Percentiles rank a stretch among this genome's conserved stretches.
Evolutionary conservation across 2,113 vertebrate genomes (phyloP).

Genomic region (Chloropsis cyanopogon): DNA sequence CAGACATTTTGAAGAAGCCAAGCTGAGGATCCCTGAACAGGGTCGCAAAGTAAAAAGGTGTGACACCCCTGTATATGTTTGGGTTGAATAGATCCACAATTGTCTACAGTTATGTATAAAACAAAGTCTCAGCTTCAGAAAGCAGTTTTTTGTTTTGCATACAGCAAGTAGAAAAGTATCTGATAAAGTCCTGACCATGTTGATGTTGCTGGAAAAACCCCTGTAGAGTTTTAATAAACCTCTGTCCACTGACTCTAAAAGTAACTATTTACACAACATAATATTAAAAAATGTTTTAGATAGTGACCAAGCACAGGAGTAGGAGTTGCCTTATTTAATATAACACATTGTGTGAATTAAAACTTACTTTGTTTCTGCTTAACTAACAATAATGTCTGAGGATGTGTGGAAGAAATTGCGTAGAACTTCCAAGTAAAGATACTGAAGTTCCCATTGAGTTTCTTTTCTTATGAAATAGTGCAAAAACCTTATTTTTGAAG

Average conservation of each 20-base stretch:
- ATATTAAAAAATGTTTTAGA: background rate
- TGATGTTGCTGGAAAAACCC: background rate
- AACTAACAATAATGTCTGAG: background rate
- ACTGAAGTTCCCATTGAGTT: background rate
- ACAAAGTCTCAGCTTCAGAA: background rate
- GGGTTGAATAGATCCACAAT: background rate
- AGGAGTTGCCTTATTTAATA: background rate
- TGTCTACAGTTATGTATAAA: background rate
- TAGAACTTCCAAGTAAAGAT: background rate
- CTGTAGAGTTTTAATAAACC: background rate
- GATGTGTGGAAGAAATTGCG: fast-evolving
- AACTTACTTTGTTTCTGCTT: background rate
- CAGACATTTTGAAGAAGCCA: background rate
- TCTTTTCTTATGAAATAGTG: background rate
- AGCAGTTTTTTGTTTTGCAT: background rate
- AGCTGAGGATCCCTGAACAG: background rate
- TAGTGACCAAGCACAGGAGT: background rate
- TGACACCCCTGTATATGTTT: background rate
- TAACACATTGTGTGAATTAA: background rate
- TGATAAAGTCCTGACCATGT: background rate
- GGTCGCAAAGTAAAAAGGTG: background rate
- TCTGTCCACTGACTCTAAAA: background rate
- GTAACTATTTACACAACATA: background rate
- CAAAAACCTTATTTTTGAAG: background rate
- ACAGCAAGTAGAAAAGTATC: background rate